A percentile compares a stretch with the other conserved stretches of the same genome.
Evolutionary conservation across 2,113 vertebrate species (phyloP).

Genomic region (cat (Felis catus)): F.catus_Fca126_mat1.0 CM031424.1:91708501-91709000

Average conservation of each 20-base stretch:
- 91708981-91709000: neutral
- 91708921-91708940: neutral
- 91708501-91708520: neutral
- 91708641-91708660: neutral
- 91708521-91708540: neutral
- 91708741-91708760: neutral
- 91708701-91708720: neutral
- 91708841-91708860: neutral
- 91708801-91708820: neutral
- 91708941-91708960: neutral
- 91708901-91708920: neutral
- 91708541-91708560: neutral
- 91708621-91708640: neutral
- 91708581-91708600: too few species aligned
- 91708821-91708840: neutral
- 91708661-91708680: neutral
- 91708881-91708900: neutral
- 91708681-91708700: neutral
- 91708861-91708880: neutral
- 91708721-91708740: neutral
- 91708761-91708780: neutral
- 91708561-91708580: neutral
- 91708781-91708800: neutral
- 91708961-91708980: accelerated
- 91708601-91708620: neutral